Evolutionary conservation across 1,140 invertebrate species (phyloP).

Genomic region (Drosophila setifemur): DNA sequence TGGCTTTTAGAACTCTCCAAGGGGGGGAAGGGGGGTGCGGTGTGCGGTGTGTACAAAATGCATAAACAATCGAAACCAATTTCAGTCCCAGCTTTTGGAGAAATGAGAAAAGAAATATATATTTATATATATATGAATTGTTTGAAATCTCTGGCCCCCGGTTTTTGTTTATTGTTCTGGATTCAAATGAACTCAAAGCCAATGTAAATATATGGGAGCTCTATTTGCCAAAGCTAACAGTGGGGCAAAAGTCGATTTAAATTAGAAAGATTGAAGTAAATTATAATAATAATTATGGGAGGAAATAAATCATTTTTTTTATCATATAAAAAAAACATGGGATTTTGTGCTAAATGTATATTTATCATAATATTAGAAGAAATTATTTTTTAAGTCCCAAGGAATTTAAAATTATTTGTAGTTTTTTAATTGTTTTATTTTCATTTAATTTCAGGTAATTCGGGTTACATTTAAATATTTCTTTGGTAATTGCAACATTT

Average conservation of each 20-base stretch:
- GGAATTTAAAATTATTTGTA: too few relatives aligned
- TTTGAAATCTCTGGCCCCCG: slow-evolving; percentile 60
- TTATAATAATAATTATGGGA: too few relatives aligned
- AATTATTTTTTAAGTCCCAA: too few relatives aligned
- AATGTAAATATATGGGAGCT: slow-evolving; percentile 61
- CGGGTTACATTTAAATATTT: too few relatives aligned
- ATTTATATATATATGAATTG: slow-evolving; percentile 43
- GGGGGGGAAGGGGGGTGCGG: neutral
- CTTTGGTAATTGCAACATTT: neutral
- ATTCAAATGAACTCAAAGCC: slow-evolving; percentile 45
- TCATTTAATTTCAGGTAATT: too few relatives aligned
- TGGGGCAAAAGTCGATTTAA: slow-evolving; percentile 5
- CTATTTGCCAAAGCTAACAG: slow-evolving; percentile 39
- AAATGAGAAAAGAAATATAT: slow-evolving; percentile 30
- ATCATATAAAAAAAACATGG: too few relatives aligned
- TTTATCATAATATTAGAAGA: too few relatives aligned
- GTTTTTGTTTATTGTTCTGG: slow-evolving; percentile 66
- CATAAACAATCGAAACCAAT: slow-evolving; percentile 78
- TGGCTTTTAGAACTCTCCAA: slow-evolving; percentile 53
- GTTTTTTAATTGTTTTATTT: too few relatives aligned
- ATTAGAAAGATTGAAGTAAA: neutral
- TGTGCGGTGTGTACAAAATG: slow-evolving; percentile 71
- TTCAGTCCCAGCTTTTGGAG: slow-evolving; percentile 45
- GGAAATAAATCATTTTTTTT: too few relatives aligned
- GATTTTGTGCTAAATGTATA: too few relatives aligned